Percentiles rank a stretch among this genome's conserved stretches.
phyloP scores from a whole-genome alignment of 2,888 invertebrate genomes.

The Diplazon laetatorius region DNA sequence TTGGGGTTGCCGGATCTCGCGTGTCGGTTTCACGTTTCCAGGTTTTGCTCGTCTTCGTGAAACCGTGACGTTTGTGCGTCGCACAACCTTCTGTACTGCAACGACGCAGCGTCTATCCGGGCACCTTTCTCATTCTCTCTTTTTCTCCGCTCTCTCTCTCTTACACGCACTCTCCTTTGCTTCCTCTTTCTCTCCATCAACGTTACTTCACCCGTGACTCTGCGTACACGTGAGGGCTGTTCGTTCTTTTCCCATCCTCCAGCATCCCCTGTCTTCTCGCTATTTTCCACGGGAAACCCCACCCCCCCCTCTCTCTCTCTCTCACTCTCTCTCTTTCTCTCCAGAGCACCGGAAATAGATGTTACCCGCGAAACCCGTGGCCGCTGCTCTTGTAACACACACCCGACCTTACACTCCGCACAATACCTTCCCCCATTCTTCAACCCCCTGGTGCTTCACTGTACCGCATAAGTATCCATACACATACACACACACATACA shows the following conservation, averaged over 20 bases:
- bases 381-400: slow-evolving; percentile 49
- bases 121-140: not conserved
- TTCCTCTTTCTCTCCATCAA: not conserved
- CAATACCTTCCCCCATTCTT: slow-evolving; percentile 3
- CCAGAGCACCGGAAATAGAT: slow-evolving; percentile 72
- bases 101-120: not conserved
- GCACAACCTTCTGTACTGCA: slow-evolving; percentile 3
- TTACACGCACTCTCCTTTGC: too few relatives aligned
- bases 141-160: too few relatives aligned
- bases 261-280: slow-evolving; percentile 34
- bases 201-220: slow-evolving; percentile 13
- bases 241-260: not conserved
- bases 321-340: too few relatives aligned
- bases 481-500: too few relatives aligned
- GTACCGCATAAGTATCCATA: not conserved
- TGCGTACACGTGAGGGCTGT: too few relatives aligned
- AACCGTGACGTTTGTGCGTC: not conserved
- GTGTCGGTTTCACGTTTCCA: not conserved
- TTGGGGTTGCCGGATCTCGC: not conserved
- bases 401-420: not conserved
- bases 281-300: slow-evolving; percentile 61
- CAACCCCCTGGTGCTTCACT: too few relatives aligned
- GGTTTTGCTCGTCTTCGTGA: not conserved
- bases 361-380: slow-evolving; percentile 66
- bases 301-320: too few relatives aligned